Base-by-base conservation (phyloP, 2,797 vertebrate genomes). In the Sebastiscus tertius region DNA sequence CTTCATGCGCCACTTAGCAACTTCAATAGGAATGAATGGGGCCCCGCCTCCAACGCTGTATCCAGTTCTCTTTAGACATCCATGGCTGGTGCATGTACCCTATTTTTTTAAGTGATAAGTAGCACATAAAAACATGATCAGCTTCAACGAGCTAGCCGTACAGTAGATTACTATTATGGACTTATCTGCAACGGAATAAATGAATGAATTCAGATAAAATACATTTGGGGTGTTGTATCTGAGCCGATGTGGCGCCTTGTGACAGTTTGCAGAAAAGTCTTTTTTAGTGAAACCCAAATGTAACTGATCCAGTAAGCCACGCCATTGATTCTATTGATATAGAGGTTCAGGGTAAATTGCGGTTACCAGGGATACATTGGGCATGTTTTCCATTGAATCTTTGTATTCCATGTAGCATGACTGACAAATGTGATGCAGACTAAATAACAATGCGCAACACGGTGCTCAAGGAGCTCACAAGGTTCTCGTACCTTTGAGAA, bases 401-500 rank as follows among this genome's bases (percentile, higher is more conserved):
- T 73, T 64, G 10, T n/a, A 26, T 42, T 72, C 33, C 9, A 42
- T 52, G 22, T 22, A 9, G 46, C 10, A 60, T 34, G 8, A 69
- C 11, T 33, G 20, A 49, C 1, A 27, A 75, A 75, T 8, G 31
- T 24, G 12, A 78, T 14, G 4, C 52, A n/a, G 42, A 72, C n/a
- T 29, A 12, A 56, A 75, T 68, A 10, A 20, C 10, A 8, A 14
- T 77, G 52, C 59, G 36, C 33, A 33, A 61, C 27, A 24, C 0
- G 0, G 6, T 63, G 16, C 42, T 74, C 22, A 67, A 46, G 16
- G 14, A 46, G 31, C 78, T 70, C 58, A 18, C 42, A 66, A 29
- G 24, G 72, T 72, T 80, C 11, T 70, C 5, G 6, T 87, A 97
- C 96, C 96, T 94, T 95, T 96, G 63, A 95, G 89, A 36, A 95